These are phyloP conservation scores for Tridacna crocea DNA, from an alignment of 2,888 invertebrate species.

Conservation along the genomic window DNA sequence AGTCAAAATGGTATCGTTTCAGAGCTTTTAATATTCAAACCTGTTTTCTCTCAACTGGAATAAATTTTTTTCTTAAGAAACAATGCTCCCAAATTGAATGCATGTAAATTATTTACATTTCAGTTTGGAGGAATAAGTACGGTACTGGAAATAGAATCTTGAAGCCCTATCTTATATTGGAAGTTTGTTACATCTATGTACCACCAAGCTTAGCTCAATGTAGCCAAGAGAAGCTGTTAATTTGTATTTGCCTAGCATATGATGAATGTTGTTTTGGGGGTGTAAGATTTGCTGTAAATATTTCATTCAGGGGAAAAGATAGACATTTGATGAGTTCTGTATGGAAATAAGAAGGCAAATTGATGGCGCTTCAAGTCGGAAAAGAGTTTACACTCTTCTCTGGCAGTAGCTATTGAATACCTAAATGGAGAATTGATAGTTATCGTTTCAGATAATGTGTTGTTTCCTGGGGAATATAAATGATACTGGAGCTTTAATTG, in stretches of 20 bases:
- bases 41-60: too few relatives aligned
- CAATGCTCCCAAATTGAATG: too few relatives aligned
- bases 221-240: not conserved
- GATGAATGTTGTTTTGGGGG: conserved; percentile 21
- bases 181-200: too few relatives aligned
- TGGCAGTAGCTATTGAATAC: conserved; percentile 26
- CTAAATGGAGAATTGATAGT: conserved; percentile 28
- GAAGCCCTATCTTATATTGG: too few relatives aligned
- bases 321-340: conserved; percentile 25
- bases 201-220: too few relatives aligned
- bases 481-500: conserved; percentile 21
- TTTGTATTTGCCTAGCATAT: conserved; percentile 11
- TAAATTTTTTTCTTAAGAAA: too few relatives aligned
- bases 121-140: too few relatives aligned
- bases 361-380: conserved; percentile 26
- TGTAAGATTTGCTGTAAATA: conserved; percentile 19
- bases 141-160: too few relatives aligned
- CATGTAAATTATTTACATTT: too few relatives aligned
- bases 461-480: conserved; percentile 31
- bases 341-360: conserved; percentile 28
- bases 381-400: conserved; percentile 25
- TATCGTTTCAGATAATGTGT: conserved; percentile 24
- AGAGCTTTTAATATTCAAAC: too few relatives aligned
- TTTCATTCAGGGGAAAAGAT: conserved; percentile 22
- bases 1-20: too few relatives aligned